These are phyloP conservation scores for Acromyrmex charruanus DNA, from an alignment of 1,140 invertebrate genomes.

Conservation along the genomic window DNA sequence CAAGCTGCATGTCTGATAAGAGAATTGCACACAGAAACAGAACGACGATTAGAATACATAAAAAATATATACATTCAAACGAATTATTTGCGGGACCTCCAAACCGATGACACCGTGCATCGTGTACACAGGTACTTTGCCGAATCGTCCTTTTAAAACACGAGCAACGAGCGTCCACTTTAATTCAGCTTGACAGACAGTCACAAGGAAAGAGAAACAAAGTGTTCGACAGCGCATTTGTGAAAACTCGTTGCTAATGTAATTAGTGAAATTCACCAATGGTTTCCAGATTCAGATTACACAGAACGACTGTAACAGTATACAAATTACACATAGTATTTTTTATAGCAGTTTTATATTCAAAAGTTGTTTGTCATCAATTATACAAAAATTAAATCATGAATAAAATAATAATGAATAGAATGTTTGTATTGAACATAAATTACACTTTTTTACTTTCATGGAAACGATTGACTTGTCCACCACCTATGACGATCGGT, in stretches of 20 bases:
- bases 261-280: slow-evolving; percentile 34
- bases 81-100: slow-evolving; percentile 2
- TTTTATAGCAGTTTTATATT: not conserved
- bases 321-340: not conserved
- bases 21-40: not conserved
- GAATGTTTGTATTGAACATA: not conserved
- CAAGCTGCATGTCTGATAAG: not conserved
- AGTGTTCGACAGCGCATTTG: slow-evolving; percentile 49
- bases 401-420: not conserved
- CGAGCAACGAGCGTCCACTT: slow-evolving; percentile 63
- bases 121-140: slow-evolving; percentile 68
- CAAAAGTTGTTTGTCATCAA: not conserved
- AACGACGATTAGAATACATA: not conserved
- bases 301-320: not conserved
- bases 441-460: not conserved
- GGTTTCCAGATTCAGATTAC: slow-evolving; percentile 30
- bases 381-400: not conserved
- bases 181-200: slow-evolving; percentile 55
- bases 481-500: slow-evolving; percentile 49
- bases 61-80: not conserved
- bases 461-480: slow-evolving; percentile 19
- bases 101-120: slow-evolving; percentile 65
- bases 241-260: slow-evolving; percentile 59
- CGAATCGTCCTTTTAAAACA: slow-evolving; percentile 59
- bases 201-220: slow-evolving; percentile 62